Evolutionary conservation across 2,797 vertebrate genomes (phyloP), one percentile per base, ranked within the genome.

Genomic region (Cirrhinus mrigala): DNA sequence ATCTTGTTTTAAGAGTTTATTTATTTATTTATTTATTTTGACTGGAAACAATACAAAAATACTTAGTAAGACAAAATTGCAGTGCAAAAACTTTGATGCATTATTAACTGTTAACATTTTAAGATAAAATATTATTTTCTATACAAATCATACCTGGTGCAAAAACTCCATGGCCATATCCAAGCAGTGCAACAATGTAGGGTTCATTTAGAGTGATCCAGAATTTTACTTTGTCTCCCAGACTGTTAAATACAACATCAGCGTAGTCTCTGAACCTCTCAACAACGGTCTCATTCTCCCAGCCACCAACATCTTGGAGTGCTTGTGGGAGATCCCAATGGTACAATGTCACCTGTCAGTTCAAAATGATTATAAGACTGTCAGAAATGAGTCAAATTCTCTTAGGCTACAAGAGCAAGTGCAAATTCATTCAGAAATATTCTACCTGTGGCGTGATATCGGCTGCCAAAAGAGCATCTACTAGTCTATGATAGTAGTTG

Each of bases 241-340:
- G 93, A 52, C 90, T 95, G 74, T 90, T 93, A 91, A 98, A 99
- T 50, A 99, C 94, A 62, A 99, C 48, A 2, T 98, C 92, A 24
- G 97, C 96, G 4, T 98, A 99, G 7, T 98, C 97, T 82, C 88
- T 96, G 91, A 97, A 99, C 77, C 91, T 93, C 56, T 89, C 79
- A 58, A 99, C 87, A 6, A 96, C 94, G 0, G 94, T 95, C 1
- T 95, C 95, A 20, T 99, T 99, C 91, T 98, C 97, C 98, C 98
- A 99, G n/a, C 98, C 98, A 0, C 96, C 96, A 0, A 95, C 0
- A 0, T 98, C 88, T 89, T 99, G 98, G 44, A 99, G 95, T 0
- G 95, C 94, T 94, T 97, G 97, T 3, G 98, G 98, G 54, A 99
- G 96, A 91, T 99, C 98, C 98, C 98, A 99, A 88, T 99, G 98